These are phyloP conservation scores for Puma concolor DNA, from an alignment of 2,113 vertebrate species.

Conservation along the genomic window DNA sequence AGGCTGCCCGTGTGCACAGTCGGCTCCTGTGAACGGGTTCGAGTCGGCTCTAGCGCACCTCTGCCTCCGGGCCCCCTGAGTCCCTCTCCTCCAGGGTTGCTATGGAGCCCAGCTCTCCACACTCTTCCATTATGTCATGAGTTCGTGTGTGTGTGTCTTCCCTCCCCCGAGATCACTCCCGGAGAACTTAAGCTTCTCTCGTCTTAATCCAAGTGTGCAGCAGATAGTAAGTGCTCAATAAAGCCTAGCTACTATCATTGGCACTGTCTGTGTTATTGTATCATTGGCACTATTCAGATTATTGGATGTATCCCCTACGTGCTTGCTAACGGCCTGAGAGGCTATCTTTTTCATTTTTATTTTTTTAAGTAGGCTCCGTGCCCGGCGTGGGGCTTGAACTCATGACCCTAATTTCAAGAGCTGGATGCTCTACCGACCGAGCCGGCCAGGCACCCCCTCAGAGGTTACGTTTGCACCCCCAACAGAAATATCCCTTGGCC, in stretches of 20 bases:
- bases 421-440: too few relatives aligned
- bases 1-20: fast-evolving
- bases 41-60: not conserved
- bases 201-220: not conserved
- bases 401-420: too few relatives aligned
- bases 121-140: not conserved
- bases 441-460: too few relatives aligned
- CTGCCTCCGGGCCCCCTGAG: not conserved
- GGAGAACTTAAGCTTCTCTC: not conserved
- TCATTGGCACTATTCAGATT: fast-evolving
- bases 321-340: not conserved
- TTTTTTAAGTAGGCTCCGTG: too few relatives aligned
- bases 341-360: not conserved
- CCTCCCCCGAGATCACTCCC: not conserved
- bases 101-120: fast-evolving
- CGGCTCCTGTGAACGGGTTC: fast-evolving
- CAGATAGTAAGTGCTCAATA: not conserved
- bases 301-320: not conserved
- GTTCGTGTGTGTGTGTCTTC: not conserved
- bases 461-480: not conserved
- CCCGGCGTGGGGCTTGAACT: too few relatives aligned
- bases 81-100: not conserved
- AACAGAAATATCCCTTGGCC: not conserved
- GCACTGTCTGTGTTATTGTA: fast-evolving
- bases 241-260: not conserved